phyloP scores from a whole-genome alignment of 2,113 vertebrate genomes.

The Mustelus asterias region DNA sequence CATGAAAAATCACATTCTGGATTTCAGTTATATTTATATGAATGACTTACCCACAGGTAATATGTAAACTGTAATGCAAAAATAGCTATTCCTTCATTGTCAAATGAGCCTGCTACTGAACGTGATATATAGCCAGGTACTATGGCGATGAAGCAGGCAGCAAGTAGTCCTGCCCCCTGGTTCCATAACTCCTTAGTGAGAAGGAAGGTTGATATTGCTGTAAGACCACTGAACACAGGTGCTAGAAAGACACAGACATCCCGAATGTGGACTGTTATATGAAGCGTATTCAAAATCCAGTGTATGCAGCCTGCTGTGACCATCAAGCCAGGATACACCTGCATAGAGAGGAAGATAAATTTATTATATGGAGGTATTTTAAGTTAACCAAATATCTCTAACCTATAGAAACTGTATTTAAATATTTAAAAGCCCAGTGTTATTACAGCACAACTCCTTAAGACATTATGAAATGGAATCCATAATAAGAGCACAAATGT shows the following conservation, averaged over 20 bases:
- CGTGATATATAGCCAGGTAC: constrained; percentile 97
- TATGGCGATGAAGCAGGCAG: constrained; percentile 97
- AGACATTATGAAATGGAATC: not conserved
- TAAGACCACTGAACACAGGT: constrained; percentile 95
- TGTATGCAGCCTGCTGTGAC: constrained; percentile 97
- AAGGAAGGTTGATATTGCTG: constrained; percentile 93
- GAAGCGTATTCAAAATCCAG: constrained; percentile 92
- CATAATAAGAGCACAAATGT: not conserved
- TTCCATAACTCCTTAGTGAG: constrained; percentile 98
- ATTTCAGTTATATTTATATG: constrained; percentile 35
- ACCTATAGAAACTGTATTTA: not conserved
- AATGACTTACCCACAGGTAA: constrained; percentile 92
- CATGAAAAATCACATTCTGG: not conserved
- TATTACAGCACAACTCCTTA: not conserved
- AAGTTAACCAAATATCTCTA: not conserved
- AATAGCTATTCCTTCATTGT: constrained; percentile 99
- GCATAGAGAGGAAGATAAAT: constrained; percentile 37
- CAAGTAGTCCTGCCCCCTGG: constrained; percentile 92
- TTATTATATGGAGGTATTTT: not conserved
- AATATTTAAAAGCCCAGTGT: not conserved
- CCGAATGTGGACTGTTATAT: constrained; percentile 93
- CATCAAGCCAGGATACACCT: constrained; percentile 98
- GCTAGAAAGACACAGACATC: constrained; percentile 97
- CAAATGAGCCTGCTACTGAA: constrained; percentile 95
- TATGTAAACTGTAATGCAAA: constrained; percentile 99